Evolutionary conservation across 2,797 vertebrate genomes (phyloP), one percentile per base, ranked within the genome.

Genomic region (Peromyscus eremicus): DNA sequence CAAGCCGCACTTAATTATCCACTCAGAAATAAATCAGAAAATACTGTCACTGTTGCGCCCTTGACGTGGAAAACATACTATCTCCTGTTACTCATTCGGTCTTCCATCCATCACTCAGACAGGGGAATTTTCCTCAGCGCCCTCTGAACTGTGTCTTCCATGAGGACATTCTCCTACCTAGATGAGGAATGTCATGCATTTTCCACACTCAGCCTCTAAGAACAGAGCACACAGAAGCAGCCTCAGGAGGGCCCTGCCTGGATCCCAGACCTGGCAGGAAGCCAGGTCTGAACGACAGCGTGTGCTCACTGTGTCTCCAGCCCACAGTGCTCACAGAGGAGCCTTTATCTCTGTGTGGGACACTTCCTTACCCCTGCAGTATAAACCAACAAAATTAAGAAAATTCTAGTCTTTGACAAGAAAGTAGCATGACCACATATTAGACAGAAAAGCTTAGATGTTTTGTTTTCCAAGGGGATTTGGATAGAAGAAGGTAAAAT

Each of bases 131-230:
- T 84, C 73, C 89, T 62, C 60, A 2, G 2, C 0, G 21, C 83
- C 2, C 46, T 92, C 92, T 43, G 62, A 89, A 57, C 81, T 11
- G 2, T 57, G 76, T 40, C 73, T 43, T 89, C 89, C 86, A 68
- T 14, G 91, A 87, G 91, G 32, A 94, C 77, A 94, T 93, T 96
- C 93, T 93, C 83, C 93, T 66, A 84, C 82, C 9, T 83, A 93
- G 93, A 96, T 97, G 97, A 98, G 97, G 94, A 98, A 97, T 97
- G 97, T 29, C 60, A 13, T 4, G 79, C 83, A 80, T 94, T 90
- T 76, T 90, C 87, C 85, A 89, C 97, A 93, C 94, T 25, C 2
- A 1, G 93, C 49, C 95, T 94, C 95, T 32, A 94, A 96, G 95
- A 49, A 1, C 79, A 52, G 62, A 83, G 57, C 86, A 86, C 86